Evolutionary conservation across 2,113 vertebrate species (phyloP).

Genomic region (Lontra canadensis): DNA sequence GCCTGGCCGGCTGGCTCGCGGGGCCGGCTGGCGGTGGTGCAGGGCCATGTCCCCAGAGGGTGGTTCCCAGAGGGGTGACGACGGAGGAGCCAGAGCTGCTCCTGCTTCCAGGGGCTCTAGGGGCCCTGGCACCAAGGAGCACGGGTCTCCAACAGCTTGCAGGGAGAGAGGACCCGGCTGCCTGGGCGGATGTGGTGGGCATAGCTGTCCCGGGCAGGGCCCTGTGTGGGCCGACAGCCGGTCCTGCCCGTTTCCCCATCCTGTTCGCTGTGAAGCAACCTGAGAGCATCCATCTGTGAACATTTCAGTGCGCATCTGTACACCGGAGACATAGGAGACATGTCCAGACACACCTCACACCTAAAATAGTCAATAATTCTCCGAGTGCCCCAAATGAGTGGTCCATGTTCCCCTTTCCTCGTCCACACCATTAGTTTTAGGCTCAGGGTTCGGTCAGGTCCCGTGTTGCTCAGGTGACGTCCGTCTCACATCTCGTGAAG

Average conservation of each 20-base stretch:
- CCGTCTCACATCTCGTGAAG: rapidly evolving
- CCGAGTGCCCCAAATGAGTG: rapidly evolving
- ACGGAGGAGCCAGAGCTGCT: rapidly evolving
- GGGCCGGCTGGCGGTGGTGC: neutral
- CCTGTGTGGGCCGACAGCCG: rapidly evolving
- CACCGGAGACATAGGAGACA: too few relatives aligned
- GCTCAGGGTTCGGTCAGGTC: rapidly evolving
- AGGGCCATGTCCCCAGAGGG: rapidly evolving
- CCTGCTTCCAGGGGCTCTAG: rapidly evolving
- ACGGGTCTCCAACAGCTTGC: too few relatives aligned
- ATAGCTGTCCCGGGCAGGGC: rapidly evolving
- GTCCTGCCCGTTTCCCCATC: rapidly evolving
- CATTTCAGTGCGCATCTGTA: rapidly evolving
- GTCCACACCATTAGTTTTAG: neutral
- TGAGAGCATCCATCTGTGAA: rapidly evolving
- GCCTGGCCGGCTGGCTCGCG: rapidly evolving
- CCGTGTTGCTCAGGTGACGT: rapidly evolving
- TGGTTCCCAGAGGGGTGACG: neutral
- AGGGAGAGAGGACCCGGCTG: neutral
- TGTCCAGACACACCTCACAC: rapidly evolving
- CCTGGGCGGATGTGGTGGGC: rapidly evolving
- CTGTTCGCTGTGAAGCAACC: rapidly evolving
- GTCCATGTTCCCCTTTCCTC: rapidly evolving
- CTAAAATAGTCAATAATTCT: rapidly evolving
- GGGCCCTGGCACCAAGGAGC: rapidly evolving